Evolutionary conservation across 2,888 invertebrate genomes (phyloP), one percentile per base, ranked within the genome.

Genomic region (Creontiades dilutus): DNA sequence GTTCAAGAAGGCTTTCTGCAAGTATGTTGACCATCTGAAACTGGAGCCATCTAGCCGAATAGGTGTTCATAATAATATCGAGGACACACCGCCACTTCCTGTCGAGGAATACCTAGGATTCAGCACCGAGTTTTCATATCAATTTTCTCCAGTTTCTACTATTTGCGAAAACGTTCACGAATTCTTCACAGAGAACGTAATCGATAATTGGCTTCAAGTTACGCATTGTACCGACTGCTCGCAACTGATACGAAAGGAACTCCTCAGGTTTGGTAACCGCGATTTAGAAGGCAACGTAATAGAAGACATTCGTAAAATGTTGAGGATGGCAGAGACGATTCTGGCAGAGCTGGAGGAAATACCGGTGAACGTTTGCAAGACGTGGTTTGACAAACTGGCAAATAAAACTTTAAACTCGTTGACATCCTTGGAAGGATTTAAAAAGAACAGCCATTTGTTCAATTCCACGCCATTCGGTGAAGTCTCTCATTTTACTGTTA

Each of bases 401-500:
- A 86, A 86, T 23, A 37, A 48, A 55, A 23, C 52, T 11, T 48
- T 86, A 47, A 86, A 86, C 28, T 86, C 86, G 3, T 28, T 86
- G 19, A 68, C 46, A 12, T 68, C 47, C 9, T 16, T 75, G n/a
- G 47, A 47, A 23, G 76, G 75, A 0, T 86, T 86, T 47, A 68
- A 75, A 48, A 68, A 9, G 0, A 3, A 48, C 19, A 68, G 52
- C 19, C 86, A 86, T 19, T 48, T 86, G 9, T 86, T 86, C 76
- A 76, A 47, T 52, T 86, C 86, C 48, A 68, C n/a, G 23, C 55
- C 75, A 2, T 86, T 75, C 23, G 86, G 86, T 3, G 86, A 86
- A 46, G 86, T 86, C 9, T 19, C 86, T 1, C 86, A 86, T 86
- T 86, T 75, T 47, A 86, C 86, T 46, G 27, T 75, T 19, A 19